Evolutionary conservation across 2,888 invertebrate genomes (phyloP).

Genomic region (Stomorhina lunata): DNA sequence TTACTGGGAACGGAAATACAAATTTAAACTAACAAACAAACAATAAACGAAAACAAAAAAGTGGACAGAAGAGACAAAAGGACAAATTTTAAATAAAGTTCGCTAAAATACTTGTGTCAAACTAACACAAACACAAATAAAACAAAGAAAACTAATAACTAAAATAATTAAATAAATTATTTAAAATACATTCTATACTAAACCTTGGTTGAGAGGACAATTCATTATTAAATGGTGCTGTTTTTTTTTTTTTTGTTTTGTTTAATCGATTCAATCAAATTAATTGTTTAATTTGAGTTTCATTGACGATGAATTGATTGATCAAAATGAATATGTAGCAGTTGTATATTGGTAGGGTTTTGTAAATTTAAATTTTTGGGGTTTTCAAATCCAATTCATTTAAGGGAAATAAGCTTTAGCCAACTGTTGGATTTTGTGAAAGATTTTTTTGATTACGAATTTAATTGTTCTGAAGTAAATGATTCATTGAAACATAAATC

Average conservation of each 20-base stretch:
- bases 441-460: background rate
- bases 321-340: constrained; percentile 21
- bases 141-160: constrained; percentile 23
- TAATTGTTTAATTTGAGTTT: constrained; percentile 1
- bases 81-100: constrained; percentile 26
- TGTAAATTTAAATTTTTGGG: constrained; percentile 18
- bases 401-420: background rate
- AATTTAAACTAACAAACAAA: constrained; percentile 42
- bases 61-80: background rate
- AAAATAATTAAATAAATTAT: constrained; percentile 14
- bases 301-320: constrained; percentile 44
- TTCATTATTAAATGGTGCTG: constrained; percentile 40
- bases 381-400: constrained; percentile 30
- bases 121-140: constrained; percentile 31
- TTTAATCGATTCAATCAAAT: background rate
- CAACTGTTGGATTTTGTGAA: constrained; percentile 4
- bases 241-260: constrained; percentile 12
- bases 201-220: constrained; percentile 58
- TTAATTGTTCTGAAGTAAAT: constrained; percentile 27
- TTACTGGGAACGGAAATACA: constrained; percentile 42
- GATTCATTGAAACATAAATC: constrained; percentile 37
- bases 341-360: constrained; percentile 7
- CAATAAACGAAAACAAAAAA: constrained; percentile 25
- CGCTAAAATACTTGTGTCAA: background rate
- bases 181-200: constrained; percentile 54